Evolutionary conservation across 2,888 invertebrate species (phyloP).

Genomic region (Anthrax anthrax): DNA sequence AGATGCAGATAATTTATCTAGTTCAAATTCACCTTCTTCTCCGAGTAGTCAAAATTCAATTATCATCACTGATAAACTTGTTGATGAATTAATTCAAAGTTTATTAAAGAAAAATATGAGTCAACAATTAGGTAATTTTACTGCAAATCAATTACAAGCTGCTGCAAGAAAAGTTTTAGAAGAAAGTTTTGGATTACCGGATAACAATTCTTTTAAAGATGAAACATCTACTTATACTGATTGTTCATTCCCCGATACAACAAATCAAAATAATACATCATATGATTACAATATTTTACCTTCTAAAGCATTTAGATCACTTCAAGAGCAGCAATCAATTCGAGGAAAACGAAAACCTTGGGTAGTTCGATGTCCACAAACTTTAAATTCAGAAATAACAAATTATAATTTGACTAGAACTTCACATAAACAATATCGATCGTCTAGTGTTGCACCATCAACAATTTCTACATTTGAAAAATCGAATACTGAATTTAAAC

Average conservation of each 20-base stretch:
- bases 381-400: constrained; percentile 44
- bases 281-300: constrained; percentile 37
- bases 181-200: constrained; percentile 40
- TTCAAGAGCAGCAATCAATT: constrained; percentile 37
- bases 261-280: constrained; percentile 11
- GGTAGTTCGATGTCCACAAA: constrained; percentile 46
- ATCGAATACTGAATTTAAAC: constrained; percentile 14
- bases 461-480: constrained; percentile 6
- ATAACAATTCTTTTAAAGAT: constrained; percentile 31
- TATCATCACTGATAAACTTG: constrained; percentile 38
- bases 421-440: constrained; percentile 21
- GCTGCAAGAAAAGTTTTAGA: constrained; percentile 41
- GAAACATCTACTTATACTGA: constrained; percentile 32
- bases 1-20: constrained; percentile 39
- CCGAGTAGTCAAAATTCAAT: constrained; percentile 35
- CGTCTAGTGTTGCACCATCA: not conserved
- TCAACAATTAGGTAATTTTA: constrained; percentile 37
- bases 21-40: constrained; percentile 37
- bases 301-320: constrained; percentile 41
- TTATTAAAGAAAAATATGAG: constrained; percentile 41
- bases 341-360: constrained; percentile 35
- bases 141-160: constrained; percentile 43
- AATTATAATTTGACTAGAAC: constrained; percentile 37
- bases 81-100: constrained; percentile 44
- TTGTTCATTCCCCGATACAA: constrained; percentile 39